Percentiles rank a stretch among this genome's conserved stretches.
Conservation (phyloP, 2,888 invertebrate species). For the Aquatica leii region DNA sequence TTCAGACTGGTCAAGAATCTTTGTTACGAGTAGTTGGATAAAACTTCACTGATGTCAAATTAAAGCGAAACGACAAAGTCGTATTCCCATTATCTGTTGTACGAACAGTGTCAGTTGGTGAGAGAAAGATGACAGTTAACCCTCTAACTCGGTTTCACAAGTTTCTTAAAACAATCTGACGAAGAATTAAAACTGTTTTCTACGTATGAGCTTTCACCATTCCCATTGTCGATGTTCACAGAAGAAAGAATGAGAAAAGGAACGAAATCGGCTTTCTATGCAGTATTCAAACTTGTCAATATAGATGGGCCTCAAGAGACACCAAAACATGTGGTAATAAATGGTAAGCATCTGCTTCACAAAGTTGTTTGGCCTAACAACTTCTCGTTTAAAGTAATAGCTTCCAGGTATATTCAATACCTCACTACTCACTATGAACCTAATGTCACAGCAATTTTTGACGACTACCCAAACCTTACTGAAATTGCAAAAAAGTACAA, state of each 20-base stretch:
- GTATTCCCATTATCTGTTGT: conserved; percentile 4
- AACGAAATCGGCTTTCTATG: too few relatives aligned
- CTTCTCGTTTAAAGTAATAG: conserved; percentile 7
- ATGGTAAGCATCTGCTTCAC: too few relatives aligned
- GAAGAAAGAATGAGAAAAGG: too few relatives aligned
- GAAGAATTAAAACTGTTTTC: background rate
- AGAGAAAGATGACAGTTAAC: conserved; percentile 5
- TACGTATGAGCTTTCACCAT: conserved; percentile 5
- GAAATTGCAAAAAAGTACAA: background rate
- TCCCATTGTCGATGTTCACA: background rate
- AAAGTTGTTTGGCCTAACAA: too few relatives aligned
- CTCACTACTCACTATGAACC: too few relatives aligned
- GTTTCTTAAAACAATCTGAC: too few relatives aligned
- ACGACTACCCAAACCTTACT: background rate
- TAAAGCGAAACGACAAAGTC: background rate
- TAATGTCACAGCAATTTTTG: background rate
- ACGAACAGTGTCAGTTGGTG: background rate
- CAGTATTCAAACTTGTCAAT: too few relatives aligned
- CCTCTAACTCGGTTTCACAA: too few relatives aligned
- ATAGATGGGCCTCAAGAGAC: background rate
- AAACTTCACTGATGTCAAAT: conserved; percentile 10
- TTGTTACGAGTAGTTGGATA: conserved; percentile 5
- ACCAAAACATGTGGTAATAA: conserved; percentile 4
- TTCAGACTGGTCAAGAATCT: conserved; percentile 22
- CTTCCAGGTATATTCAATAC: conserved; percentile 9